phyloP scores from a whole-genome alignment of 2,797 vertebrate species.

The Mycteria americana region DNA sequence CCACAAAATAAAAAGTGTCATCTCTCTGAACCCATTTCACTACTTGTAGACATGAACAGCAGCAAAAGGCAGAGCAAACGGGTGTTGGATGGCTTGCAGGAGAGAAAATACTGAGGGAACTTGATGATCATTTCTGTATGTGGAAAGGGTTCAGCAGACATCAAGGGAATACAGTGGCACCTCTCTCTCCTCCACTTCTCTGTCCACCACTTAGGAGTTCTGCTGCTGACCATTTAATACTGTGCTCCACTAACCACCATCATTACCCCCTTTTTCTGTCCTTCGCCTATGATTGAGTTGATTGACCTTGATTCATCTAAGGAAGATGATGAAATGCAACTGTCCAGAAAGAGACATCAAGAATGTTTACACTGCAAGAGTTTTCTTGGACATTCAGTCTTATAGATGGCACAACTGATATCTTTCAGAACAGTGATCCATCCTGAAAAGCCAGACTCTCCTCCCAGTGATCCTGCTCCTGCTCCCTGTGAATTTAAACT shows the following conservation, averaged over 20 bases:
- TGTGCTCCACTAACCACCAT: not conserved
- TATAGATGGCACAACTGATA: not conserved
- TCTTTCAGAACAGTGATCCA: not conserved
- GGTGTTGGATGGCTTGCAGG: not conserved
- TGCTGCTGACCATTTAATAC: not conserved
- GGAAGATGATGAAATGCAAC: not conserved
- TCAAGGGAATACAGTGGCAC: not conserved
- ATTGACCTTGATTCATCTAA: not conserved
- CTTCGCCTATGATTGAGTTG: not conserved
- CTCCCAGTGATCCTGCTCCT: not conserved
- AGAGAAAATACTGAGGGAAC: not conserved
- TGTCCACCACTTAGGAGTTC: not conserved
- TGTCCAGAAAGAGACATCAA: not conserved
- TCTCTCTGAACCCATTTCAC: not conserved
- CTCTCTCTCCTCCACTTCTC: not conserved
- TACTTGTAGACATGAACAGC: not conserved
- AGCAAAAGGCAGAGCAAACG: not conserved
- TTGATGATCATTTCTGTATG: accelerated
- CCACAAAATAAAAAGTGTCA: not conserved
- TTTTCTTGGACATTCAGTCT: not conserved
- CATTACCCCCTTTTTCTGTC: not conserved
- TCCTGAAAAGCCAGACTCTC: not conserved
- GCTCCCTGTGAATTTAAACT: not conserved
- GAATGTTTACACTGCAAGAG: not conserved
- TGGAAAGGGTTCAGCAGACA: not conserved